phyloP scores from a whole-genome alignment of 2,888 invertebrate genomes.

The Lamproptera curius region DNA sequence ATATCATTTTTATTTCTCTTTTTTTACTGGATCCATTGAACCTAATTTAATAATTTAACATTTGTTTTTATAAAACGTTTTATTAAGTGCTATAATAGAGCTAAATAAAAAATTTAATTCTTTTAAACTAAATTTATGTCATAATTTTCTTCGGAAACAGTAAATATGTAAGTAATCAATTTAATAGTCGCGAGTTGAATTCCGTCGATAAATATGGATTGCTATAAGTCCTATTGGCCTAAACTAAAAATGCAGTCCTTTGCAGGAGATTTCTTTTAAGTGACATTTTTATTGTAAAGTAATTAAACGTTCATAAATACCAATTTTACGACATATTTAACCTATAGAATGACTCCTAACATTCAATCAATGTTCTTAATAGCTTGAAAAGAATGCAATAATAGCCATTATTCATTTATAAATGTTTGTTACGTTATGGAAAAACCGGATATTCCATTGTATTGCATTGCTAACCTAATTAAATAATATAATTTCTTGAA shows the following conservation, averaged over 20 bases:
- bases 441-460: background rate
- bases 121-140: conserved; percentile 15
- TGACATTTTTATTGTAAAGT: background rate
- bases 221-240: conserved; percentile 4
- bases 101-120: too few relatives aligned
- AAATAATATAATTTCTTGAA: too few relatives aligned
- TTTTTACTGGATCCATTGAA: too few relatives aligned
- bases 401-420: background rate
- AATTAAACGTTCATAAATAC: background rate
- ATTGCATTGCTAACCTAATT: too few relatives aligned
- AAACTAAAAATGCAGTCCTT: conserved; percentile 2
- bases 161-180: conserved; percentile 2
- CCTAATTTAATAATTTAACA: too few relatives aligned
- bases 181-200: background rate
- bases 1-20: too few relatives aligned
- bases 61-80: too few relatives aligned
- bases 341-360: background rate
- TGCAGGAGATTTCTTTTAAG: conserved; percentile 6
- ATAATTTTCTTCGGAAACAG: conserved; percentile 13
- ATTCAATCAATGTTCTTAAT: background rate
- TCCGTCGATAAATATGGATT: background rate
- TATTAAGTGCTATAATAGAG: too few relatives aligned
- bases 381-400: background rate
- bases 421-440: background rate
- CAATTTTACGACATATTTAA: background rate